These are phyloP conservation scores for Rhinoptilus africanus DNA, from an alignment of 2,113 vertebrate genomes.

Conservation along the genomic window DNA sequence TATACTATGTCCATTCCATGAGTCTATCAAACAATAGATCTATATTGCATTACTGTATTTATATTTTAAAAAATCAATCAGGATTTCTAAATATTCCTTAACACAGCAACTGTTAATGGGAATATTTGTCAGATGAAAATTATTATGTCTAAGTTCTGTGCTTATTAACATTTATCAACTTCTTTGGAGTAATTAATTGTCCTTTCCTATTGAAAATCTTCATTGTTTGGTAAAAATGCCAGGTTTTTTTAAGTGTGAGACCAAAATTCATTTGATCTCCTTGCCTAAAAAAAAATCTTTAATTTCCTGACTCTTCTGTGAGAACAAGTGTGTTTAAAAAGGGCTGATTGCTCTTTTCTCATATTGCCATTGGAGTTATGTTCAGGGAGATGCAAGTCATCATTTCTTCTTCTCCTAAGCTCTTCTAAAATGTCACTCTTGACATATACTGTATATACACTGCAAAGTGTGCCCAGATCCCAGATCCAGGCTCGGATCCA, in stretches of 20 bases:
- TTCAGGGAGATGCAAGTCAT: constrained; percentile 55
- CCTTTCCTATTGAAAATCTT: constrained; percentile 20
- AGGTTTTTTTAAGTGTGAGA: constrained; percentile 23
- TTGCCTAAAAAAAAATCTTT: constrained; percentile 12
- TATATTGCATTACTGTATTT: not conserved
- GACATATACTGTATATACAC: constrained; percentile 55
- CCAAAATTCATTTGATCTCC: constrained; percentile 20
- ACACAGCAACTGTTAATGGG: not conserved
- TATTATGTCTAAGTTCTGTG: constrained; percentile 14
- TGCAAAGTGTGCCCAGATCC: constrained; percentile 51
- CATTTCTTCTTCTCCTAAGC: constrained; percentile 48
- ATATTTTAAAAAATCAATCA: not conserved
- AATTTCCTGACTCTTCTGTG: constrained; percentile 61
- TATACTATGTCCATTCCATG: not conserved
- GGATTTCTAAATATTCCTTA: constrained; percentile 33
- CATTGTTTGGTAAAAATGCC: constrained; percentile 16
- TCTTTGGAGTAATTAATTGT: constrained; percentile 22
- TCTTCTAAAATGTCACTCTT: constrained; percentile 55
- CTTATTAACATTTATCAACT: constrained; percentile 1
- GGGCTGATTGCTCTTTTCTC: constrained; percentile 67
- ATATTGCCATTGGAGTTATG: not conserved
- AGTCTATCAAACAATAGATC: not conserved
- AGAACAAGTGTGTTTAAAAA: constrained; percentile 66
- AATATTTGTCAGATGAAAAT: not conserved
- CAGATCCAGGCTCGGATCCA: constrained; percentile 46